Base-by-base conservation (phyloP, 2,797 vertebrate genomes). In the Chanos chanos region DNA sequence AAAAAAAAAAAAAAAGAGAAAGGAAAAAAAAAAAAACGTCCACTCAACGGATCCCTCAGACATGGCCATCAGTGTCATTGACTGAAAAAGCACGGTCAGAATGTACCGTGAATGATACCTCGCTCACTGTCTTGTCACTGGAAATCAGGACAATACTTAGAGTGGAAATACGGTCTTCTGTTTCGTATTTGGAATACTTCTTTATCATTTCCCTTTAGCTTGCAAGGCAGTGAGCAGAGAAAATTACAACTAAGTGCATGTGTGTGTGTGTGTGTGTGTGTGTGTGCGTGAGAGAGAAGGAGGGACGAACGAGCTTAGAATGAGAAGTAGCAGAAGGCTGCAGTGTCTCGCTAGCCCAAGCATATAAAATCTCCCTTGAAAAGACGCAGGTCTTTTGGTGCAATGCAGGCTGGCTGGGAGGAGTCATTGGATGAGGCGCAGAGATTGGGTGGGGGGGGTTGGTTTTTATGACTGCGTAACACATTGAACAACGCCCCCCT, bases 371-470 rank as follows among this genome's bases (percentile, higher is more conserved):
- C 34, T 43, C 21, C 9, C 3, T 37, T 47, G 55, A 74, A 61
- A 65, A 30, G 51, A 61, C 64, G 47, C 64, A 49, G 50, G 50
- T 67, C 57, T 67, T 67, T 67, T 67, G 65, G 65, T 67, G 72
- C 72, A 74, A 71, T 74, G 72, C 72, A 74, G 72, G 57, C 68
- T 65, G 52, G 43, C 36, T 5, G 25, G 43, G 56, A 52, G 10
- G 69, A 41, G 40, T 47, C 36, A 44, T 13, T 19, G 31, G 1
- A 25, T 21, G 39, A 48, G 37, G 10, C 50, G 55, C 43, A 24
- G 51, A n/a, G 12, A 34, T 9, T 5, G 7, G 5, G 7, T 33
- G 58, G 58, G 19, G 43, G 59, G 37, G 19, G 28, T 51, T 39
- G 18, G n/a, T n/a, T n/a, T 59, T 52, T 59, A 52, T 59, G 39